Percentiles rank a stretch among this genome's conserved stretches.
These are phyloP conservation scores for Pseudocheirus occidentalis DNA, from an alignment of 2,797 vertebrate genomes.

Conservation along the genomic window DNA sequence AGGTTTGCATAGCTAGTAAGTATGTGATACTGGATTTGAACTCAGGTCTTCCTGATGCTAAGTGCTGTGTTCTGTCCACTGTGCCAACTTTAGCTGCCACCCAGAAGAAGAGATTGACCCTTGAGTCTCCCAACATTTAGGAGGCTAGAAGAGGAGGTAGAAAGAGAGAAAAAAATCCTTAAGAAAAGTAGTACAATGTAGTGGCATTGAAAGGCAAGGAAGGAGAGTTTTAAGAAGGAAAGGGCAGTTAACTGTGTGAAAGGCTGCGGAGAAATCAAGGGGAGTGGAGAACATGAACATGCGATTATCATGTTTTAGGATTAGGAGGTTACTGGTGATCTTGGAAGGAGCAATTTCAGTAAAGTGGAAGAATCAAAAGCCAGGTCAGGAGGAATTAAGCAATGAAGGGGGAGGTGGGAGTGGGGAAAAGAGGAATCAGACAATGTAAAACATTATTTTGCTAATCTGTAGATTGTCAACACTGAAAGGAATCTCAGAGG, in stretches of 20 bases:
- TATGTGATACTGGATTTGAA: background rate
- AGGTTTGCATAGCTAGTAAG: background rate
- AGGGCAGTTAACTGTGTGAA: background rate
- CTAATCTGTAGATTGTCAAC: background rate
- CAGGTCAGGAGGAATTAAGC: background rate
- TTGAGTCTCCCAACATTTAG: background rate
- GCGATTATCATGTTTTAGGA: background rate
- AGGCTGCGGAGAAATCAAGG: background rate
- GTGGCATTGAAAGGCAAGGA: background rate
- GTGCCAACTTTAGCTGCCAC: background rate
- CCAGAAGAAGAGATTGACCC: background rate
- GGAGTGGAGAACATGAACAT: background rate
- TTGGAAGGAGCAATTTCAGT: background rate
- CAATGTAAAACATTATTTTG: background rate
- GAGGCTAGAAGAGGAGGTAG: background rate
- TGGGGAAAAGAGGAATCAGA: background rate
- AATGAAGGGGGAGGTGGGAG: background rate
- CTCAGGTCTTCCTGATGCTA: background rate
- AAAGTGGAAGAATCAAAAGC: background rate
- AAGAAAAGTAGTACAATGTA: background rate
- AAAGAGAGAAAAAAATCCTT: background rate
- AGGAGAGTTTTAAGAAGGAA: background rate
- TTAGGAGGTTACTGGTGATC: background rate
- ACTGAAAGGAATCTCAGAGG: background rate
- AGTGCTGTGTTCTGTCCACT: background rate